Evolutionary conservation across 2,888 invertebrate genomes (phyloP).

Genomic region (Ophraella communa): DNA sequence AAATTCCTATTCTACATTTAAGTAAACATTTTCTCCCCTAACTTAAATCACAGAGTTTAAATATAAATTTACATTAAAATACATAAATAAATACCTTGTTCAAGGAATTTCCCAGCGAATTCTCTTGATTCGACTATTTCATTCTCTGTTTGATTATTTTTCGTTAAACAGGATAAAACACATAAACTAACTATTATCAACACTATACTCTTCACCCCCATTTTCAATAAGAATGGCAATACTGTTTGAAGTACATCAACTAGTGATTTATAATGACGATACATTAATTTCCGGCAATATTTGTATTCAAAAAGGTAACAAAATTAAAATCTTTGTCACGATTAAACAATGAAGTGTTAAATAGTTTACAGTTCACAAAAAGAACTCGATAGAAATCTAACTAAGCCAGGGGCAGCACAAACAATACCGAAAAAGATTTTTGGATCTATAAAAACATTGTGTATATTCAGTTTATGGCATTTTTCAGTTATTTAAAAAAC

Average conservation of each 20-base stretch:
- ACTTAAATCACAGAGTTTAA: too few relatives aligned
- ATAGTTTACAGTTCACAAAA: conserved; percentile 17
- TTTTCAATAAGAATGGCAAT: background rate
- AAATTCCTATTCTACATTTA: too few relatives aligned
- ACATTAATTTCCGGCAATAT: conserved; percentile 14
- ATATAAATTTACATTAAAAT: background rate
- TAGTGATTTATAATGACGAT: conserved; percentile 5
- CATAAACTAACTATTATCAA: conserved; percentile 16
- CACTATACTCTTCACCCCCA: background rate
- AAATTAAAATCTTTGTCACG: conserved; percentile 31
- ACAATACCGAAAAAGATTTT: background rate
- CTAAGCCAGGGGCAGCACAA: conserved; percentile 5
- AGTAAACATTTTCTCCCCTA: too few relatives aligned
- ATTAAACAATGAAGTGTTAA: conserved; percentile 25
- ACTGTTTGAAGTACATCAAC: background rate
- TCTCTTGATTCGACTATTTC: conserved; percentile 12
- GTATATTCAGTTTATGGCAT: too few relatives aligned
- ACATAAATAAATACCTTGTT: conserved; percentile 34
- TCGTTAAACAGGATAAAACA: conserved; percentile 18
- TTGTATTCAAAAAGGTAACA: conserved; percentile 25
- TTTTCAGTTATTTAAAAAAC: too few relatives aligned
- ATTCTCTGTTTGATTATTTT: conserved; percentile 1
- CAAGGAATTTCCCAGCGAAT: conserved; percentile 37
- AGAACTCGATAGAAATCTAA: conserved; percentile 25
- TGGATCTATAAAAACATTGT: background rate